These are phyloP conservation scores for Neotoxoptera formosana DNA, from an alignment of 1,140 invertebrate genomes.

Conservation along the genomic window DNA sequence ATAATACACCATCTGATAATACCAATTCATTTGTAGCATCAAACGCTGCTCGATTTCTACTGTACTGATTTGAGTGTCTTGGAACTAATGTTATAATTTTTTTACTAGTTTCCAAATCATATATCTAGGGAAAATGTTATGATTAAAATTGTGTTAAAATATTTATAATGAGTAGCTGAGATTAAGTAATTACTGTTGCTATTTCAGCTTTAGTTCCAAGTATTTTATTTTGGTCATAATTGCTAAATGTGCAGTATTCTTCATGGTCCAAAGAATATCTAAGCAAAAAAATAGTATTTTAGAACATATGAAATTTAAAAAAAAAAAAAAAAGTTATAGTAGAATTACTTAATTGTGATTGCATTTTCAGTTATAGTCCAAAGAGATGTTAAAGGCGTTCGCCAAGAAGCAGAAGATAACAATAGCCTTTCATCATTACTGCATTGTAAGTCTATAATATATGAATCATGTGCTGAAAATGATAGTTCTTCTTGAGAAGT, in stretches of 20 bases:
- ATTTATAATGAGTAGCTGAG: background rate
- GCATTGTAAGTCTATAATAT: slow-evolving; percentile 80
- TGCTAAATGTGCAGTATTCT: slow-evolving; percentile 91
- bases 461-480: slow-evolving; percentile 83
- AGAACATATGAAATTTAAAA: background rate
- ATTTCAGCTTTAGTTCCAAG: slow-evolving; percentile 82
- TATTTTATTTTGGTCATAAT: slow-evolving; percentile 82
- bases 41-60: slow-evolving; percentile 92
- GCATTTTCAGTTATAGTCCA: slow-evolving; percentile 78
- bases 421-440: slow-evolving; percentile 78
- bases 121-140: slow-evolving; percentile 72
- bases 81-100: slow-evolving; percentile 78
- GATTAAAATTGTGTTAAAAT: background rate
- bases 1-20: slow-evolving; percentile 94
- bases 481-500: slow-evolving; percentile 71
- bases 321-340: slow-evolving; percentile 16
- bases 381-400: slow-evolving; percentile 81
- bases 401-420: slow-evolving; percentile 85
- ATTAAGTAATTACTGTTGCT: slow-evolving; percentile 68
- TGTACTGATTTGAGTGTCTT: slow-evolving; percentile 88
- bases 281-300: slow-evolving; percentile 59
- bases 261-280: slow-evolving; percentile 80
- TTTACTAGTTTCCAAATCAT: slow-evolving; percentile 85
- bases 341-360: slow-evolving; percentile 74
- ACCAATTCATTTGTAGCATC: slow-evolving; percentile 93